Conservation (phyloP, 2,888 invertebrate genomes). For the Ischnus inquisitorius region DNA sequence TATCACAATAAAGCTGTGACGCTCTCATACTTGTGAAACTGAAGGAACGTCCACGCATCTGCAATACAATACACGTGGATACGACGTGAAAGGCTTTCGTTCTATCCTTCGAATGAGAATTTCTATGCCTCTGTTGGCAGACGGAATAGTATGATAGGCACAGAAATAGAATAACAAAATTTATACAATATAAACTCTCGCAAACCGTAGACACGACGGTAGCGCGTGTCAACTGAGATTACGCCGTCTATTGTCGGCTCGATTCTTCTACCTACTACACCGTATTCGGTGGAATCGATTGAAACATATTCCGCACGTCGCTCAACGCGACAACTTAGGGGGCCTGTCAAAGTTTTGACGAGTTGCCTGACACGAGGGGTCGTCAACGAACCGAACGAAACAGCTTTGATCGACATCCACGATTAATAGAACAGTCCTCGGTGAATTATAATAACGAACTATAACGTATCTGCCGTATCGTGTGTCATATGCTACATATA, state of each 20-base stretch:
- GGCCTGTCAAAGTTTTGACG: conserved; percentile 58
- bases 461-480: background rate
- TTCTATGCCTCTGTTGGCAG: background rate
- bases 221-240: conserved; percentile 54
- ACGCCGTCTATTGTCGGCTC: conserved; percentile 38
- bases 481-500: background rate
- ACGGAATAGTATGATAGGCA: background rate
- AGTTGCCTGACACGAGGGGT: conserved; percentile 39
- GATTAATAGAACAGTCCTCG: conserved; percentile 32
- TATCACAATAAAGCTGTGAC: no score
- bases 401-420: conserved; percentile 58
- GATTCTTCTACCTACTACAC: background rate
- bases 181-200: conserved; percentile 39
- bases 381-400: conserved; percentile 33
- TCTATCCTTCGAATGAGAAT: background rate
- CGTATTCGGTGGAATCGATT: conserved; percentile 61
- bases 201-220: conserved; percentile 24
- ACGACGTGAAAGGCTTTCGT: background rate
- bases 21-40: background rate
- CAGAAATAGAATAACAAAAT: conserved; percentile 11
- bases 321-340: conserved; percentile 29
- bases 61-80: background rate
- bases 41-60: background rate
- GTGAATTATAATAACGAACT: conserved; percentile 56
- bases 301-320: conserved; percentile 69